A percentile compares a stretch with the other conserved stretches of the same genome.
Conservation (phyloP, 1,140 invertebrate genomes). For the Atopsyche davidsoni region DNA sequence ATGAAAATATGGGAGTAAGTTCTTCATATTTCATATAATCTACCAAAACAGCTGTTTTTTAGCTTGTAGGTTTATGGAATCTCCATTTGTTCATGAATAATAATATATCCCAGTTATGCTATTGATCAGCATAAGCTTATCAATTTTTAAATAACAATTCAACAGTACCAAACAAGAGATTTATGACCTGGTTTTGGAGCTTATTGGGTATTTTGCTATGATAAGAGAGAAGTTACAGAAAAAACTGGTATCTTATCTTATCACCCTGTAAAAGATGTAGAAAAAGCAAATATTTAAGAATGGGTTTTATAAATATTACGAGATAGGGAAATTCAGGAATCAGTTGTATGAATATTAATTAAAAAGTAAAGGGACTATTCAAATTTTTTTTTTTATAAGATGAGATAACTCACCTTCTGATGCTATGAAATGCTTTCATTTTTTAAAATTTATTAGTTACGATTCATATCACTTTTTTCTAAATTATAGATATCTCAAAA, state of each 20-base stretch:
- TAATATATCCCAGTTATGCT: not conserved
- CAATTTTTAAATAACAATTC: not conserved
- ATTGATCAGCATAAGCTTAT: not conserved
- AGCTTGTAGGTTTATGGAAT: not conserved
- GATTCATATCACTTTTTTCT: too few species aligned
- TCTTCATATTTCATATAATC: not conserved
- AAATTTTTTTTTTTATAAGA: slow-evolving; percentile 10
- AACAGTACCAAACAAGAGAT: not conserved
- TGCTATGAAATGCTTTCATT: not conserved
- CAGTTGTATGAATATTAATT: not conserved
- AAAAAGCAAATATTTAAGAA: not conserved
- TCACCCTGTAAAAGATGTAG: not conserved
- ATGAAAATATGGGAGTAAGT: too few species aligned
- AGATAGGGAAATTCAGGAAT: not conserved
- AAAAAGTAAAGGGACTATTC: not conserved
- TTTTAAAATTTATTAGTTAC: too few species aligned
- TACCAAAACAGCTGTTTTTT: not conserved
- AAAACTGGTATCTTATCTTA: not conserved
- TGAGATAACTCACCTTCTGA: not conserved
- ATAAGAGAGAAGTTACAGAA: not conserved
- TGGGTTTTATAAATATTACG: not conserved
- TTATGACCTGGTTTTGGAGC: not conserved
- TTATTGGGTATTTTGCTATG: not conserved
- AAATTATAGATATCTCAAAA: too few species aligned
- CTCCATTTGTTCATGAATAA: not conserved